These are phyloP conservation scores for Brachyptera putata DNA, from an alignment of 2,888 invertebrate genomes.

Conservation along the genomic window DNA sequence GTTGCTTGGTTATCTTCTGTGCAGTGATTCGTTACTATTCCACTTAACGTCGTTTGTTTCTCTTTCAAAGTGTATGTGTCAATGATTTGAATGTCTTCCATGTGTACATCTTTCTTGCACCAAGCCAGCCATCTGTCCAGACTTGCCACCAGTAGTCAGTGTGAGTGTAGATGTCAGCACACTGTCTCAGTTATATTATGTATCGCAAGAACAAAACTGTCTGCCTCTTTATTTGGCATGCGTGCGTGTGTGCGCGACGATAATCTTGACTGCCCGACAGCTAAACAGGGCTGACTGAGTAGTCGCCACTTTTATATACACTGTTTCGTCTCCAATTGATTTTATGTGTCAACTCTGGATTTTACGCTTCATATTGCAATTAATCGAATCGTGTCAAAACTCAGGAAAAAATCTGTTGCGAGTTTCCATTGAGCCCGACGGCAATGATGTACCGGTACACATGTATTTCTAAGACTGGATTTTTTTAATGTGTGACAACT, in stretches of 20 bases:
- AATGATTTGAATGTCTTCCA: constrained; percentile 38
- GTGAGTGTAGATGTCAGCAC: neutral
- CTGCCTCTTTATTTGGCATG: constrained; percentile 32
- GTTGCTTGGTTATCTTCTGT: constrained; percentile 32
- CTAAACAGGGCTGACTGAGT: constrained; percentile 30
- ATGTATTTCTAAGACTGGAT: constrained; percentile 36
- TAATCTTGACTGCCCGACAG: constrained; percentile 34
- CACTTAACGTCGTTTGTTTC: constrained; percentile 28
- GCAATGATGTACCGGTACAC: constrained; percentile 28
- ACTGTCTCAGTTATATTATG: neutral
- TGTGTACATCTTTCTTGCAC: constrained; percentile 37
- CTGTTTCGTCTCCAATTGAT: constrained; percentile 28
- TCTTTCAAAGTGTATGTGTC: constrained; percentile 32
- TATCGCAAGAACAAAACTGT: neutral
- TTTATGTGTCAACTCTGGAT: constrained; percentile 32
- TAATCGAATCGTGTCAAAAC: constrained; percentile 34
- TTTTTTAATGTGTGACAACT: constrained; percentile 35
- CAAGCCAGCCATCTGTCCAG: constrained; percentile 29
- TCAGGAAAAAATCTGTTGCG: constrained; percentile 35
- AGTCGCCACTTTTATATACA: constrained; percentile 14
- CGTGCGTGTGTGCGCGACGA: constrained; percentile 32
- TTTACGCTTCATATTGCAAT: constrained; percentile 32
- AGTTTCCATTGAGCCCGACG: constrained; percentile 34
- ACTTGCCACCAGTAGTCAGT: constrained; percentile 33
- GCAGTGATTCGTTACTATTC: constrained; percentile 33